Evolutionary conservation across 2,888 invertebrate genomes (phyloP).

Genomic region (Gymnoscelis rufifasciata): DNA sequence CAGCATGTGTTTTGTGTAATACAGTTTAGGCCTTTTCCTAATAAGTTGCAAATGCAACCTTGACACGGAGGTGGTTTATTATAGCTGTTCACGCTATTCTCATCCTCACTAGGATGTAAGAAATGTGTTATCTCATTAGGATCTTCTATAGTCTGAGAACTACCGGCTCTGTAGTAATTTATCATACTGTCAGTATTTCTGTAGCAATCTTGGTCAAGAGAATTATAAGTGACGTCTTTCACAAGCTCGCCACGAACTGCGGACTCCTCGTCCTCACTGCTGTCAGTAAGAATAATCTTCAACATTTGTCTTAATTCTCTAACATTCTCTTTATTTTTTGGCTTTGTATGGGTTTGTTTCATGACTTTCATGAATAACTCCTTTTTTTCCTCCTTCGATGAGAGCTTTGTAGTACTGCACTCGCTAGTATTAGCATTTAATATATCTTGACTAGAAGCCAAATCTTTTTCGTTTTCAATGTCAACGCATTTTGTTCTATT

Average conservation of each 20-base stretch:
- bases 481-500: constrained; percentile 19
- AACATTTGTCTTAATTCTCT: constrained; percentile 44
- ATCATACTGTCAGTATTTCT: constrained; percentile 48
- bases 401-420: constrained; percentile 28
- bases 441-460: constrained; percentile 29
- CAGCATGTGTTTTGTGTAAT: constrained; percentile 33
- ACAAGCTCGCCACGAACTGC: constrained; percentile 35
- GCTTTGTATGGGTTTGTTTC: constrained; percentile 39
- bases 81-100: background rate
- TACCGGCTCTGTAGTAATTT: constrained; percentile 42
- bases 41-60: constrained; percentile 46
- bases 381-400: constrained; percentile 45
- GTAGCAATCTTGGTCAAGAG: constrained; percentile 42
- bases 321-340: constrained; percentile 40
- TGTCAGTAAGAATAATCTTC: constrained; percentile 50
- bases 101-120: background rate
- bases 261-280: constrained; percentile 41
- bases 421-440: constrained; percentile 29
- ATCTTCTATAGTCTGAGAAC: constrained; percentile 26
- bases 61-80: constrained; percentile 16
- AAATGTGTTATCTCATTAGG: constrained; percentile 18
- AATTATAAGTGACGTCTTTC: constrained; percentile 43
- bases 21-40: constrained; percentile 45
- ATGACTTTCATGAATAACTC: constrained; percentile 48
- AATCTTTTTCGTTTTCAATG: constrained; percentile 18